Evolutionary conservation across 2,797 vertebrate genomes (phyloP), one percentile per base, ranked within the genome.

Genomic region (Acestrorhynchus altus): DNA sequence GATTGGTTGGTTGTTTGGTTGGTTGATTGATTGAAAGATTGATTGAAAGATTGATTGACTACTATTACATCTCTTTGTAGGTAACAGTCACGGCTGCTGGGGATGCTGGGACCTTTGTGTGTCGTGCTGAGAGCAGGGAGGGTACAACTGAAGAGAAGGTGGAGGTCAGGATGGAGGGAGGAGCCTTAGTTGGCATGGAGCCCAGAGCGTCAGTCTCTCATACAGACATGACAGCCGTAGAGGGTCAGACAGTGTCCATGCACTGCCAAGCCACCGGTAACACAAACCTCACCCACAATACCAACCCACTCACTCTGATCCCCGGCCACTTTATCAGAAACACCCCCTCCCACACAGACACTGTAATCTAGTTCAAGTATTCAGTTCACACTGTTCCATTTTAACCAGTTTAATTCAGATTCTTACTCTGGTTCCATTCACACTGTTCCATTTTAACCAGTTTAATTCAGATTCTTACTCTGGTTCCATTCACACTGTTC

Each of bases 41-140:
- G n/a, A n/a, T n/a, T n/a, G n/a, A n/a, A n/a, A n/a, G n/a, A n/a
- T n/a, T n/a, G n/a, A n/a, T n/a, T n/a, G n/a, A n/a, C n/a, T n/a
- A n/a, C n/a, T n/a, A n/a, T n/a, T n/a, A 12, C 12, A 13, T 12
- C 12, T 47, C 13, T 11, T 15, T 68, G 7, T 20, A 99, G 98
- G 93, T 98, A 83, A 78, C 85, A 0, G 92, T 91, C 0, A 89
- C 91, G 1, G 92, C 94, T 12, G 88, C 87, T 0, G 94, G 95
- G 28, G 95, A 99, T 0, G 85, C 92, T 0, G 98, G 97, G 1
- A 91, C 91, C 59, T 99, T 96, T 0, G 82, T 96, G 28, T 99
- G 98, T 85, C 88, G 90, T 0, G 96, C 94, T 0, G 92, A 94
- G 80, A 99, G 95, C 51, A 91, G 80, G 11, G 87, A 96, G 35